Evolutionary conservation across 2,113 vertebrate genomes (phyloP).

Genomic region (Eulemur macaco): DNA sequence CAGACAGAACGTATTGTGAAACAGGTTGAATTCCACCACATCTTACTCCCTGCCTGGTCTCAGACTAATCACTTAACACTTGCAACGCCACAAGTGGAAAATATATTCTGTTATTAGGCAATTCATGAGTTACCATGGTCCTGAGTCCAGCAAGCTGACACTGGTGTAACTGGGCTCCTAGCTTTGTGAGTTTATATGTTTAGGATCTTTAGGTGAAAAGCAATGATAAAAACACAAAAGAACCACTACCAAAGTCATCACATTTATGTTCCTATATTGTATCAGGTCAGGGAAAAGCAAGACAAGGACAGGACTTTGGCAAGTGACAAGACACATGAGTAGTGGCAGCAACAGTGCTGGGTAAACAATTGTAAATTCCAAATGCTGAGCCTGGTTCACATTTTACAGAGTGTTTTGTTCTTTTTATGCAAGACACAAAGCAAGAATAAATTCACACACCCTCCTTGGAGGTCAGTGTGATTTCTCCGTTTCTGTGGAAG

Average conservation of each 20-base stretch:
- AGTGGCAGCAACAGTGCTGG: neutral
- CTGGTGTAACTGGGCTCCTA: neutral
- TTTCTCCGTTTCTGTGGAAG: neutral
- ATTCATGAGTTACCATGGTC: neutral
- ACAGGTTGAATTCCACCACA: neutral
- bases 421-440: neutral
- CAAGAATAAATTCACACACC: neutral
- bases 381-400: neutral
- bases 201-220: neutral
- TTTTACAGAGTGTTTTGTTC: conserved; percentile 27
- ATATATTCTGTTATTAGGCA: neutral
- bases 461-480: neutral
- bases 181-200: neutral
- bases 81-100: neutral
- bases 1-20: neutral
- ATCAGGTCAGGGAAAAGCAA: neutral
- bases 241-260: neutral
- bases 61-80: conserved; percentile 46
- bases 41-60: neutral
- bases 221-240: conserved; percentile 44
- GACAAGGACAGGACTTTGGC: conserved; percentile 30
- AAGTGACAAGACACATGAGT: neutral
- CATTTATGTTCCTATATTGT: conserved; percentile 9
- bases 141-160: neutral
- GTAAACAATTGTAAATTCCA: conserved; percentile 2